Percentiles rank a stretch among this genome's conserved stretches.
Conservation (phyloP, 2,113 vertebrate genomes). For the Coreoperca whiteheadi region DNA sequence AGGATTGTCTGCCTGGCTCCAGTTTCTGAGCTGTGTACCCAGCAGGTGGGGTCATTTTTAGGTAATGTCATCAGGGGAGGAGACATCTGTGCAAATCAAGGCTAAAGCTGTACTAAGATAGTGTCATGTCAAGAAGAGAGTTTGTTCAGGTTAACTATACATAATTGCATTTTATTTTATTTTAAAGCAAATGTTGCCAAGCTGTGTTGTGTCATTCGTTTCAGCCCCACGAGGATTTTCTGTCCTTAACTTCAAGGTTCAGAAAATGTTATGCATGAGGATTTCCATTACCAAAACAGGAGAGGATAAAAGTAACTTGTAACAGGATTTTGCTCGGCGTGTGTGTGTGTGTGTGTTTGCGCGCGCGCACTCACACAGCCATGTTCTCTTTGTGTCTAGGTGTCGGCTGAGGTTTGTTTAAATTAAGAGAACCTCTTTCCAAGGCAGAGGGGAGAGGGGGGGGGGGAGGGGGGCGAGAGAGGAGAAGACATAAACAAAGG, state of each 20-base stretch:
- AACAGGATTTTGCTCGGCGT: background rate
- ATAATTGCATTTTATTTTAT: background rate
- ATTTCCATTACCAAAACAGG: constrained; percentile 46
- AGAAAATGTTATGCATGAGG: constrained; percentile 6
- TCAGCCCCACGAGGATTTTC: background rate
- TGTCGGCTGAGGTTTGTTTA: constrained; percentile 55
- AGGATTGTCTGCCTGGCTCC: constrained; percentile 23
- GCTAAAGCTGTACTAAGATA: background rate
- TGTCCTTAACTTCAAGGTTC: constrained; percentile 22
- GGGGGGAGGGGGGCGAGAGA: constrained; percentile 41
- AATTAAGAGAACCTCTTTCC: constrained; percentile 32
- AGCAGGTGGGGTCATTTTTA: background rate
- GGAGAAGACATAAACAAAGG: constrained; percentile 61
- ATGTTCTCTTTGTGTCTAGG: background rate
- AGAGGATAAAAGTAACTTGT: constrained; percentile 30
- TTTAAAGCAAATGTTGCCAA: background rate
- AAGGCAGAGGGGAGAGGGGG: constrained; percentile 27
- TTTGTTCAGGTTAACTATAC: background rate
- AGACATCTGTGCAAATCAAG: background rate
- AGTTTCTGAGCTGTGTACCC: constrained; percentile 21
- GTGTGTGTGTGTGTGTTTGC: background rate
- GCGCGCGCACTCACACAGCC: too few species aligned
- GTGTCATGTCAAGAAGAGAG: background rate
- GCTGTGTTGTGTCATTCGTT: background rate
- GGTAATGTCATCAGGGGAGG: background rate